Evolutionary conservation across 2,888 invertebrate genomes (phyloP).

Genomic region (Shargacucullia verbasci): DNA sequence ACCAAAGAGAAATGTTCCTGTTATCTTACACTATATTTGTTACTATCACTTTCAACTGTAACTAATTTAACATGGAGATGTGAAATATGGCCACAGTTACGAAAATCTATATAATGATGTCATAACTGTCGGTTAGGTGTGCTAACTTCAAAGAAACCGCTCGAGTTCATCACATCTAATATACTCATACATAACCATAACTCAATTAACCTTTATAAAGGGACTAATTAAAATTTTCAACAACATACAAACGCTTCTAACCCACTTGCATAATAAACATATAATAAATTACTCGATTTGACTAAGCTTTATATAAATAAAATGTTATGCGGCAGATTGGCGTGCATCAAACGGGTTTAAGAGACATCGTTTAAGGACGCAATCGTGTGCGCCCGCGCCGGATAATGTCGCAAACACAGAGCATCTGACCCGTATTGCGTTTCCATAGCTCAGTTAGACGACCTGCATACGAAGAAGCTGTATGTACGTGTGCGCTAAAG

Average conservation of each 20-base stretch:
- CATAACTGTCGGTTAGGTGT: conserved; percentile 26
- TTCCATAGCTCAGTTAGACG: conserved; percentile 35
- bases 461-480: conserved; percentile 36
- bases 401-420: conserved; percentile 66
- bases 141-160: conserved; percentile 29
- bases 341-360: conserved; percentile 59
- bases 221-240: conserved; percentile 40
- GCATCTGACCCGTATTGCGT: conserved; percentile 63
- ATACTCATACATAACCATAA: conserved; percentile 32
- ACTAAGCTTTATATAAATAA: conserved; percentile 19
- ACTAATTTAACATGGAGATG: conserved; percentile 38
- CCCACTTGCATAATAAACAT: conserved; percentile 38
- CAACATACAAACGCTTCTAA: conserved; percentile 24
- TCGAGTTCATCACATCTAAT: conserved; percentile 13
- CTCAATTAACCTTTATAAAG: conserved; percentile 42
- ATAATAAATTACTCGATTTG: conserved; percentile 29
- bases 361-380: conserved; percentile 60
- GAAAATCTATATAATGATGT: conserved; percentile 16
- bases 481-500: conserved; percentile 3
- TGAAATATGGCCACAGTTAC: conserved; percentile 30
- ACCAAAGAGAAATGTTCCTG: conserved; percentile 46
- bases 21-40: conserved; percentile 26
- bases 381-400: conserved; percentile 48
- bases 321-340: conserved; percentile 34
- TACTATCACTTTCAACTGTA: conserved; percentile 52